Base-by-base conservation (phyloP, 30 jellyfish, hydroid and myxozoan species). In the Aurelia aurita region DNA sequence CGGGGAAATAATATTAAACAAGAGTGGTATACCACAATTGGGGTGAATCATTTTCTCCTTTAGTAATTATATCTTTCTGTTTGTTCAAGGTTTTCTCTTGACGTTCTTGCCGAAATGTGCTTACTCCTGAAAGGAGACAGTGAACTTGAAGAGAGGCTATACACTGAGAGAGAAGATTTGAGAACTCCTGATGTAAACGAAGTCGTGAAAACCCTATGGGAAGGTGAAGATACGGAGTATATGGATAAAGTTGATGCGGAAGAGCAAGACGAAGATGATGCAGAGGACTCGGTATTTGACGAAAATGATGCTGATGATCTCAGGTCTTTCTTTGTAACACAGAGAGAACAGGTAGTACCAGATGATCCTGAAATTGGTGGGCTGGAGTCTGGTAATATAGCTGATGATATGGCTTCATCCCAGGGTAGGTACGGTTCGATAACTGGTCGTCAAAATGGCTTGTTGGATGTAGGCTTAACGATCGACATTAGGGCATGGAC, bases 291-390 rank as follows among this genome's bases (percentile, higher is more conserved):
- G 22, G 83, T 63, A 28, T 82, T 82, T 27, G 77, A 82, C 70
- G 85, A 82, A 68, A 69, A 72, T 26, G 91, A 82, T 55, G 91
- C 63, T 35, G 91, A 82, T 23, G 91, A 82, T 55, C 72, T 82
- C 19, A 49, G 91, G 16, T 55, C 12, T 35, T 82, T 3, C 60
- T 65, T 67, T 69, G 91, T 77, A 2, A 82, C 91, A 10, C 91
- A 82, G 47, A 82, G 65, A 29, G 90, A 63, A 51, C 46, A 39
- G 51, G 51, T 39, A 5, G 51, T 39, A 7, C 51, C 51, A 39
- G 51, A 39, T 6, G 51, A 39, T 39, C 51, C 51, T 39, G 51
- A 39, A 39, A 39, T 39, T 39, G 16, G 7, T 8, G 1, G 51
- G 51, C 15, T 39, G 0, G 51, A 39, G 7, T 39, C 51, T 39